These are phyloP conservation scores for Petrolisthes manimaculis DNA, from an alignment of 2,888 invertebrate species.

Conservation along the genomic window DNA sequence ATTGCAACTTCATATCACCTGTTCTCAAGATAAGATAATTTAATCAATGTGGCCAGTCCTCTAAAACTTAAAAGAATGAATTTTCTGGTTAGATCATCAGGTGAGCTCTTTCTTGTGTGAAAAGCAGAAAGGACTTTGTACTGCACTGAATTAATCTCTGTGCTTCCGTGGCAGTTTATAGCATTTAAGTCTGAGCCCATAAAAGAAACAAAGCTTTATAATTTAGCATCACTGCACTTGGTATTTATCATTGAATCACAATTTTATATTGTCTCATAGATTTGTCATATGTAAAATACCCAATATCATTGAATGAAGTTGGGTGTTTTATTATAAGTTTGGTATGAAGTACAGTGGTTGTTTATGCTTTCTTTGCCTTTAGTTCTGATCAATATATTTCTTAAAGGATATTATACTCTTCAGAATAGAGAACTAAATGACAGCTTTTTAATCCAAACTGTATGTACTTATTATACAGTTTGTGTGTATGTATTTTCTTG, in stretches of 20 bases:
- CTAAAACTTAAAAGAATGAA: conserved; percentile 23
- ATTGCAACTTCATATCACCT: background rate
- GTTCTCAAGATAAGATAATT: conserved; percentile 15
- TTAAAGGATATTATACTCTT: conserved; percentile 4
- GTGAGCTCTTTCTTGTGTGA: background rate
- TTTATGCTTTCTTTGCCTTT: conserved; percentile 17
- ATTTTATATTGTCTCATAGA: background rate
- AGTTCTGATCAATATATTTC: conserved; percentile 21
- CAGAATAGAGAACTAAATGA: background rate
- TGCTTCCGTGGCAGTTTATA: conserved; percentile 49
- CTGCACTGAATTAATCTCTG: conserved; percentile 34
- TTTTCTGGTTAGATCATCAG: background rate
- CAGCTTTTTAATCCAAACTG: background rate
- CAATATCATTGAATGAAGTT: background rate
- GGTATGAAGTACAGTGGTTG: conserved; percentile 20
- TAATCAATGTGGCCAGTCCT: conserved; percentile 27
- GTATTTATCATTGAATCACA: conserved; percentile 38
- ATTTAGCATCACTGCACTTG: conserved; percentile 18
- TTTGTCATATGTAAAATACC: background rate
- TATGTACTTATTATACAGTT: background rate
- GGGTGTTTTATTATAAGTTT: background rate
- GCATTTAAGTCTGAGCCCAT: conserved; percentile 14
- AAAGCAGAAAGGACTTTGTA: background rate
- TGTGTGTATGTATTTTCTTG: background rate
- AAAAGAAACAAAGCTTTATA: background rate